phyloP scores from a whole-genome alignment of 2,113 vertebrate genomes.

The Sterrhoptilus dennistouni region DNA sequence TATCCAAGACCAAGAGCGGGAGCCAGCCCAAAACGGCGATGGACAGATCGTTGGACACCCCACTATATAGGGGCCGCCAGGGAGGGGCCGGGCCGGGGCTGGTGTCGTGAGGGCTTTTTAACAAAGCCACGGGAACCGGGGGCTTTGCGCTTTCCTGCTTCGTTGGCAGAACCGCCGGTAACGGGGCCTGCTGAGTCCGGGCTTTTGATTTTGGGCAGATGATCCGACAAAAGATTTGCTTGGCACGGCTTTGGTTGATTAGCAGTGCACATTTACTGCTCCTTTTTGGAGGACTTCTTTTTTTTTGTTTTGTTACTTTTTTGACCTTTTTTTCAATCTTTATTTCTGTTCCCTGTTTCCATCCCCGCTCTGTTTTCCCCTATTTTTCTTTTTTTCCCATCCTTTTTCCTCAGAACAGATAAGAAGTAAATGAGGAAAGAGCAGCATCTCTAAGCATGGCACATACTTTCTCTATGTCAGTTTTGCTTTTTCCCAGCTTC shows the following conservation, averaged over 20 bases:
- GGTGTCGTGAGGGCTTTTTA: not conserved
- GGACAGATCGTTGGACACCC: constrained; percentile 68
- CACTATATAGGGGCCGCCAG: constrained; percentile 72
- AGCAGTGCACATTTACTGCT: constrained; percentile 45
- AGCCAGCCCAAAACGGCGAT: constrained; percentile 65
- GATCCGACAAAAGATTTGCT: constrained; percentile 84
- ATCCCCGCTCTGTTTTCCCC: rapidly evolving
- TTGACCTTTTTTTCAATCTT: not conserved
- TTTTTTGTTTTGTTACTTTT: not conserved
- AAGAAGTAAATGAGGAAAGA: not conserved
- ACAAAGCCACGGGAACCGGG: constrained; percentile 76
- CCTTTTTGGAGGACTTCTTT: constrained; percentile 36
- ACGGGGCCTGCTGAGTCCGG: constrained; percentile 78
- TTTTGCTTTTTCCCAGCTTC: not conserved
- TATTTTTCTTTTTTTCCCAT: rapidly evolving
- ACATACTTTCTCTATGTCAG: rapidly evolving
- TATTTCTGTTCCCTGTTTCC: not conserved
- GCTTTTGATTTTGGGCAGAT: constrained; percentile 75
- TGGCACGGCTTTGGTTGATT: constrained; percentile 72
- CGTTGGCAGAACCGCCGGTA: constrained; percentile 69
- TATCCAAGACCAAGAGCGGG: constrained; percentile 67
- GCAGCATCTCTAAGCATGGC: not conserved
- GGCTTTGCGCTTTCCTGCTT: constrained; percentile 78
- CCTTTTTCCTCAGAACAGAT: not conserved
- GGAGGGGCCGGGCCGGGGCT: not conserved